Conservation (phyloP, 2,888 invertebrate species). For the Anticlea derivata region DNA sequence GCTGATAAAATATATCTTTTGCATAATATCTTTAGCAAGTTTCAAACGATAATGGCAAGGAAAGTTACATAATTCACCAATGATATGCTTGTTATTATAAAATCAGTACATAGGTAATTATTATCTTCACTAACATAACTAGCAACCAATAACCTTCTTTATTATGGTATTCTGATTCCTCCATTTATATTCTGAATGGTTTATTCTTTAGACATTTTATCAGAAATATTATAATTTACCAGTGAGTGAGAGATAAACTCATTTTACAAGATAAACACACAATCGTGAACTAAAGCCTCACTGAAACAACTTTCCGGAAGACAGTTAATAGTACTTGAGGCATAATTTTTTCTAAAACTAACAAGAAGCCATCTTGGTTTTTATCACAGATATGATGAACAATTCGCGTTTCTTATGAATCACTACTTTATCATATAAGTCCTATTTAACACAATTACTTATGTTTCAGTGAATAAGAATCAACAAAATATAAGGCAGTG, state of each 20-base stretch:
- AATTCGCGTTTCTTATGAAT: slow-evolving; percentile 35
- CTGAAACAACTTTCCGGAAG: slow-evolving; percentile 36
- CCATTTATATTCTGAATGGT: no score
- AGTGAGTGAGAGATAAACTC: neutral
- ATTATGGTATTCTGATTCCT: neutral
- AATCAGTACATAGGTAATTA: slow-evolving; percentile 12
- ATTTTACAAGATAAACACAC: slow-evolving; percentile 3
- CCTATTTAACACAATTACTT: slow-evolving; percentile 17
- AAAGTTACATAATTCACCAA: slow-evolving; percentile 18
- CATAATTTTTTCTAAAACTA: slow-evolving; percentile 32
- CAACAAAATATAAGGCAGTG: slow-evolving; percentile 33
- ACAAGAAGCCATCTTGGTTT: slow-evolving; percentile 50
- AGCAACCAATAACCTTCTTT: slow-evolving; percentile 12
- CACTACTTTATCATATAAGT: slow-evolving; percentile 13
- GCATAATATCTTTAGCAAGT: slow-evolving; percentile 3
- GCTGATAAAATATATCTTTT: slow-evolving; percentile 26
- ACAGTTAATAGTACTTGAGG: slow-evolving; percentile 37
- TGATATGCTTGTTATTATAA: slow-evolving; percentile 25
- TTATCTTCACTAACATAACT: slow-evolving; percentile 5
- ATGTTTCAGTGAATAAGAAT: slow-evolving; percentile 16
- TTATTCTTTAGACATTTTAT: neutral
- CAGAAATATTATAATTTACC: slow-evolving; percentile 1
- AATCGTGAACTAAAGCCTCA: slow-evolving; percentile 23
- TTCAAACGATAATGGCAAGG: slow-evolving; percentile 18
- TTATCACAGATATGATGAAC: slow-evolving; percentile 57